Base-by-base conservation (phyloP, 2,888 invertebrate genomes). In the Listrodromus nycthemerus region DNA sequence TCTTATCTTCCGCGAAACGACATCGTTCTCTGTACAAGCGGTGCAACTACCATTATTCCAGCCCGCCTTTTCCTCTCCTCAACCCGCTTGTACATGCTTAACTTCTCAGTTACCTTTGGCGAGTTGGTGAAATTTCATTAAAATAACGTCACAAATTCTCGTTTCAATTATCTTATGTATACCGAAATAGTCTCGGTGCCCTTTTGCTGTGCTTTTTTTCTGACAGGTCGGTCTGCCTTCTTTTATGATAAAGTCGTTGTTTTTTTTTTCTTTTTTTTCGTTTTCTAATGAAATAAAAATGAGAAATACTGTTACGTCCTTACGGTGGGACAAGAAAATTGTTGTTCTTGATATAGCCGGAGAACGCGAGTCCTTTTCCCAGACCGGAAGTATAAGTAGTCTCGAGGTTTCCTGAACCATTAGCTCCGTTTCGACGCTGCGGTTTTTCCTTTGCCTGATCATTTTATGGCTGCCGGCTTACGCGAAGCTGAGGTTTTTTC, bases 141-240 rank as follows among this genome's bases (percentile, higher is more conserved):
- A 88, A 90, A 89, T 86, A 87, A 85, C 82, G 84, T 84, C 85
- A 85, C 85, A 87, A 90, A 89, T 88, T 85, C 85, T 83, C 87
- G 67, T 87, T 89, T 83, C 87, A 88, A 88, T 90, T 90, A 89
- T 86, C 45, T 73, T 48, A 67, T 24, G 67, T 52, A 66, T 61
- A 65, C 79, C 50, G 45, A 30, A 52, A 70, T 70, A 67, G 58
- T 48, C 50, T 63, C 50, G 67, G 45, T 21, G 45, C 70, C 65
- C n/a, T 48, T 16, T 2, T 27, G 33, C 45, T 24, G 7, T 65
- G 27, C 24, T 41, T 41, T 73, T 69, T 71, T 52, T 45, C 37
- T 21, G 24, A 8, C 37, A 19, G n/a, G 4, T 2, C 19, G 61
- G 61, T 74, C 45, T 45, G 69, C 21, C 63, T 73, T 74, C 69